phyloP scores from a whole-genome alignment of 2,888 invertebrate species.

The Phengaris arion region DNA sequence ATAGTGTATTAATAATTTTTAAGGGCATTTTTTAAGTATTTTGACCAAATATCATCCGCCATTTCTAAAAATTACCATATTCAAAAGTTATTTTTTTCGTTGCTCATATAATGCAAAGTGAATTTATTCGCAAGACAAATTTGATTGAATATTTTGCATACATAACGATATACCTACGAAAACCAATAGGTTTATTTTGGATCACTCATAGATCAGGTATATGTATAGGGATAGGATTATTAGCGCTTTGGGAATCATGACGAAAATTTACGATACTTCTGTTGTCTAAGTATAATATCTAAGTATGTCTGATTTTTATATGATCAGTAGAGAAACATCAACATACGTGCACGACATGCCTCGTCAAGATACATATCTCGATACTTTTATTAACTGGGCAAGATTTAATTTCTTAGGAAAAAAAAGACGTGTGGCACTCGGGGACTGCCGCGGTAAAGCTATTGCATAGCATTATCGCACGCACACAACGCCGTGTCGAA shows the following conservation, averaged over 20 bases:
- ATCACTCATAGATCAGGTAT: not conserved
- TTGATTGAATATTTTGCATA: conserved; percentile 76
- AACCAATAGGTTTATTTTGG: not conserved
- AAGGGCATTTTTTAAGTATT: not conserved
- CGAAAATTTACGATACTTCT: too few species aligned
- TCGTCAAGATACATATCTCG: too few species aligned
- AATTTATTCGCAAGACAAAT: conserved; percentile 10
- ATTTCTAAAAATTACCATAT: not conserved
- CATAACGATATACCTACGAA: not conserved
- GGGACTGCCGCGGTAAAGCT: too few species aligned
- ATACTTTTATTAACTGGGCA: too few species aligned
- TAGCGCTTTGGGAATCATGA: not conserved
- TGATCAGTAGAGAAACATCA: too few species aligned
- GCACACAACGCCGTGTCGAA: too few species aligned
- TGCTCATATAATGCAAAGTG: not conserved
- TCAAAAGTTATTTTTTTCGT: not conserved
- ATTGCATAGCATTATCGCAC: too few species aligned
- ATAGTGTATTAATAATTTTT: not conserved
- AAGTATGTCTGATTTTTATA: too few species aligned
- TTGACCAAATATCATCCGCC: not conserved
- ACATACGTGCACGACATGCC: too few species aligned
- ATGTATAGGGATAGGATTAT: not conserved
- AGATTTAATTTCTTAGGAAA: too few species aligned
- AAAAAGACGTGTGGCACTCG: too few species aligned
- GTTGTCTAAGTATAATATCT: too few species aligned